Base-by-base conservation (phyloP, 2,888 invertebrate species). In the Cepaea hortensis region DNA sequence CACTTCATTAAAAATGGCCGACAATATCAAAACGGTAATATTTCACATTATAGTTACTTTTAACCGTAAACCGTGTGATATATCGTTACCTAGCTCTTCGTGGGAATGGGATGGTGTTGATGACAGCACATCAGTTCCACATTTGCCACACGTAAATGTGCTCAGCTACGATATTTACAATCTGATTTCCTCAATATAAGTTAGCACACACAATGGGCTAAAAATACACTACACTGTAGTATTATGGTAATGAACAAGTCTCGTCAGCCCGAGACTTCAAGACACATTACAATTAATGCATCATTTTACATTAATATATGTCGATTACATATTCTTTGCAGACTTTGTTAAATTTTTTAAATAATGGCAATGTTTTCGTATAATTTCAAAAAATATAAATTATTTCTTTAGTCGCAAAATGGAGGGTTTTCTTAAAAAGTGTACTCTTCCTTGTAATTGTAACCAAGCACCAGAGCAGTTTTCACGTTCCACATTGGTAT, bases 181-280 rank as follows among this genome's bases (percentile, higher is more conserved):
- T 86, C 55, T 50, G 83, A 79, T 84, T 87, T 87, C 76, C 82
- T 86, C 65, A 68, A 82, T 72, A 70, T 73, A 77, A 79, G 84
- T 79, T 84, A 77, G 65, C 86, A 75, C 81, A 86, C 85, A 85
- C 79, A 80, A 87, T 80, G 77, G 35, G 68, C 81, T 87, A 84
- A 87, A 87, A 82, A 82, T 76, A 84, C 85, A 77, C 85, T 81
- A 81, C 50, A 75, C 81, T 81, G 81, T 48, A 77, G 77, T 85
- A 87, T 87, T 87, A 86, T 81, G 86, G 88, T 88, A 88, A 88
- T 88, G 86, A 87, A 81, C 86, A 77, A 75, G 75, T 87, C 87
- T 85, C 87, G 84, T 81, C 6, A 55, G 7, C 65, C n/a, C 88
- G 88, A 87, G 88, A 88, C 65, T 82, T 85, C 48, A 81, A 46